Evolutionary conservation across 2,888 invertebrate species (phyloP).

Genomic region (Phania funesta): DNA sequence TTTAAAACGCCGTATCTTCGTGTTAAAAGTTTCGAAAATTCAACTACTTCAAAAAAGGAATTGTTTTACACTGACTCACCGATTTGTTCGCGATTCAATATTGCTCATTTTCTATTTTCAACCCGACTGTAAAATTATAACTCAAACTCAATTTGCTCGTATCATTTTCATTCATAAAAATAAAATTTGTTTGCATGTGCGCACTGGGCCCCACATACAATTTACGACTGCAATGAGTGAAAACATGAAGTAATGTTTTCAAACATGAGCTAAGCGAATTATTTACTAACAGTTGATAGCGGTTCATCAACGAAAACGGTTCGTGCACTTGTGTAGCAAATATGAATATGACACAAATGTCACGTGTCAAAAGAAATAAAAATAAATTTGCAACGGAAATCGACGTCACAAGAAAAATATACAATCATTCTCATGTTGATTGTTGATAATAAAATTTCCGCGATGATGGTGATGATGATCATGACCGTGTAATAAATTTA

Average conservation of each 20-base stretch:
- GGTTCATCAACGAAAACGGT: constrained; percentile 34
- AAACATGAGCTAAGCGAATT: background rate
- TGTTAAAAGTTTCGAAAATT: too few relatives aligned
- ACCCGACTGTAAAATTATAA: background rate
- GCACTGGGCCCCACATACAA: background rate
- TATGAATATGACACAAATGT: background rate
- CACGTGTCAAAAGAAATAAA: constrained; percentile 40
- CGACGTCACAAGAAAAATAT: too few relatives aligned
- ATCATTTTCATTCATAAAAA: constrained; percentile 45
- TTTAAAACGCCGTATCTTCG: too few relatives aligned
- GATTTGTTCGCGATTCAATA: background rate
- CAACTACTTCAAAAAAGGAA: too few relatives aligned
- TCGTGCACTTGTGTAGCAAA: constrained; percentile 7
- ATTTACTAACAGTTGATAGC: constrained; percentile 51
- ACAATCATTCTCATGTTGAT: too few relatives aligned
- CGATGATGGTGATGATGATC: background rate
- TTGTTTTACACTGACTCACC: background rate
- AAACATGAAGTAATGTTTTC: background rate
- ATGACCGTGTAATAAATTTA: too few relatives aligned
- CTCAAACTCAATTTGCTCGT: constrained; percentile 1
- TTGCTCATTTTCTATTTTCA: background rate
- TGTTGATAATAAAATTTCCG: constrained; percentile 13
- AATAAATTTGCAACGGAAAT: background rate
- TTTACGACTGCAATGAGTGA: constrained; percentile 29
- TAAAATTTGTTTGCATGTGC: constrained; percentile 30